These are phyloP conservation scores for Odontomyia ornata DNA, from an alignment of 2,888 invertebrate genomes.

Conservation along the genomic window DNA sequence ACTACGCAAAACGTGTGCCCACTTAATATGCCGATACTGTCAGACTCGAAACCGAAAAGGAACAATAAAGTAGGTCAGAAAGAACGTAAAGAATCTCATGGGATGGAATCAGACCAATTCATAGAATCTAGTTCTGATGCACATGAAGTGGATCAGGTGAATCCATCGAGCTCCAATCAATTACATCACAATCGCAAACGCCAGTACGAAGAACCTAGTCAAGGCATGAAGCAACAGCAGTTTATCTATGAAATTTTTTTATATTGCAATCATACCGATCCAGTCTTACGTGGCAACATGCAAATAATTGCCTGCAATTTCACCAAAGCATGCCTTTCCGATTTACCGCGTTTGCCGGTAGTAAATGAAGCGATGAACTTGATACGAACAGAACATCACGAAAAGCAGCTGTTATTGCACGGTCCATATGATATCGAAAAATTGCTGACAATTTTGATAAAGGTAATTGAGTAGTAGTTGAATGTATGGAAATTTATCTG, in stretches of 20 bases:
- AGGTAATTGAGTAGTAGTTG: slow-evolving; percentile 55
- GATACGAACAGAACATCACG: neutral
- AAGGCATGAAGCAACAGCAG: slow-evolving; percentile 47
- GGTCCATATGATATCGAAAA: slow-evolving; percentile 56
- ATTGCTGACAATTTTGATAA: slow-evolving; percentile 60
- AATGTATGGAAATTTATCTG: neutral
- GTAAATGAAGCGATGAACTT: slow-evolving; percentile 26
- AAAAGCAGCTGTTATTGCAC: neutral
- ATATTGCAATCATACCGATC: slow-evolving; percentile 62
- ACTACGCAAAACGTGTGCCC: neutral
- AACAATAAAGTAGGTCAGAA: slow-evolving; percentile 4
- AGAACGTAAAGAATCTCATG: neutral
- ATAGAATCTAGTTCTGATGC: neutral
- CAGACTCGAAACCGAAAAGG: slow-evolving; percentile 27
- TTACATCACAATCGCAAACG: neutral
- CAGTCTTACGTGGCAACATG: slow-evolving; percentile 62
- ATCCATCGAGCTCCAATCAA: slow-evolving; percentile 1
- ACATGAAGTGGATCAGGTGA: neutral
- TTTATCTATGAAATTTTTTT: slow-evolving; percentile 59
- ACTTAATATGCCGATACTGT: slow-evolving; percentile 15
- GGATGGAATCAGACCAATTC: neutral
- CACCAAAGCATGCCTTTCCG: slow-evolving; percentile 50
- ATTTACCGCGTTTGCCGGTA: neutral
- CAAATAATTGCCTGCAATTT: slow-evolving; percentile 63
- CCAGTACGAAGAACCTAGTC: neutral